These are phyloP conservation scores for Erpobdella octoculata DNA, from an alignment of 2,888 invertebrate genomes.

Conservation along the genomic window DNA sequence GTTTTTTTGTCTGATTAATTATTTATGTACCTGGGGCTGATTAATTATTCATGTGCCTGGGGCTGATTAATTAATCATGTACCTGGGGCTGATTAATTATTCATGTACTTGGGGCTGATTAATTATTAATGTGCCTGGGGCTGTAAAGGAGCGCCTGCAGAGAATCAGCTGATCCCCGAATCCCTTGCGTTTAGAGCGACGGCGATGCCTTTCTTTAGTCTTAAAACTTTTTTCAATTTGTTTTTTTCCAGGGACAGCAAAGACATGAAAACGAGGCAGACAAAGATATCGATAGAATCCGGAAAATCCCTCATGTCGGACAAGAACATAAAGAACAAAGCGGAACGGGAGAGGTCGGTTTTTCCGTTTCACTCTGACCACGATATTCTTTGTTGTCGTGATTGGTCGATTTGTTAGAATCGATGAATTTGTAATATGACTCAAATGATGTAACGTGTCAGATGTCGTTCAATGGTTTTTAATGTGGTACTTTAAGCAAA, in stretches of 20 bases:
- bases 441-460: no score
- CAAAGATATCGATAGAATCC: slow-evolving; percentile 91
- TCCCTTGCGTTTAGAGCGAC: no score
- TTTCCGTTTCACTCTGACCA: background rate
- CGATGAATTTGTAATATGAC: background rate
- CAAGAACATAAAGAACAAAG: slow-evolving; percentile 87
- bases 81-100: background rate
- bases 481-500: no score
- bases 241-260: slow-evolving; percentile 76
- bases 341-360: slow-evolving; percentile 73
- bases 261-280: slow-evolving; percentile 86
- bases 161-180: no score
- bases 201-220: no score
- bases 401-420: no score
- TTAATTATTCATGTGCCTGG: background rate
- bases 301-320: slow-evolving; percentile 90
- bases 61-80: background rate
- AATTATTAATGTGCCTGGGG: background rate
- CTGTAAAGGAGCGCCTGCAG: no score
- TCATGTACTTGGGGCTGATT: background rate
- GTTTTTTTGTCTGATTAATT: background rate
- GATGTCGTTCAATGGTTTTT: no score
- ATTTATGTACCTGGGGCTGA: background rate
- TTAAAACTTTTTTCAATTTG: no score
- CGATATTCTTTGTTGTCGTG: no score